Conservation (phyloP, 2,113 vertebrate species). For the Caretta caretta region DNA sequence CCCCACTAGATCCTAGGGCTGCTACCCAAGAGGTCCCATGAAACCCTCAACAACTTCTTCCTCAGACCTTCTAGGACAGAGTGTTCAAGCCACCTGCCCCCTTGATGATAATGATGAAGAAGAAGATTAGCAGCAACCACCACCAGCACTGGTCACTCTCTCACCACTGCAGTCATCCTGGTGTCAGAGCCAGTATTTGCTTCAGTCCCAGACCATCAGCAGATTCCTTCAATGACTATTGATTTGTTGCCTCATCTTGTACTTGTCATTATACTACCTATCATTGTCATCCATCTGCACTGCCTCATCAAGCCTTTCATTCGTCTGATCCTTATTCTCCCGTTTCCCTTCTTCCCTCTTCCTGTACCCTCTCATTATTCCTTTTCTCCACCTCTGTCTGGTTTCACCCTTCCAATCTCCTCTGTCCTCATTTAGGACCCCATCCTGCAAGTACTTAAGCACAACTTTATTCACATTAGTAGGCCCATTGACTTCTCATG, state of each 20-base stretch:
- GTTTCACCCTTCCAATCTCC: no score
- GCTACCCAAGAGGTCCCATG: not conserved
- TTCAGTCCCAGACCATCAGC: no score
- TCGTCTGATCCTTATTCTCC: not conserved
- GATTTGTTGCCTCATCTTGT: not conserved
- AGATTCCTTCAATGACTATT: not conserved
- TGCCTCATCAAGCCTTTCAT: not conserved
- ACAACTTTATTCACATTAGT: not conserved
- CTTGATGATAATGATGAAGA: no score
- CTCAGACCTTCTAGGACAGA: not conserved
- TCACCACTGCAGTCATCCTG: no score
- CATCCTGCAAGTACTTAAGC: not conserved
- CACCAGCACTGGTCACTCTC: no score
- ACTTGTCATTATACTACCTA: not conserved
- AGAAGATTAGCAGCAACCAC: no score
- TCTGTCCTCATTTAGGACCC: not conserved
- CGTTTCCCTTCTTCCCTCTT: not conserved
- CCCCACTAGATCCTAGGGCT: rapidly evolving
- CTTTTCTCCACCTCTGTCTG: not conserved
- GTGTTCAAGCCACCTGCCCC: not conserved
- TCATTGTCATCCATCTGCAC: not conserved
- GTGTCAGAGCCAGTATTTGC: no score
- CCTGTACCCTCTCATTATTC: not conserved
- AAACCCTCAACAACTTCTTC: not conserved
- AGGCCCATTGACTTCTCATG: not conserved